phyloP scores from a whole-genome alignment of 2,888 invertebrate genomes.

The Stratiomys singularior region DNA sequence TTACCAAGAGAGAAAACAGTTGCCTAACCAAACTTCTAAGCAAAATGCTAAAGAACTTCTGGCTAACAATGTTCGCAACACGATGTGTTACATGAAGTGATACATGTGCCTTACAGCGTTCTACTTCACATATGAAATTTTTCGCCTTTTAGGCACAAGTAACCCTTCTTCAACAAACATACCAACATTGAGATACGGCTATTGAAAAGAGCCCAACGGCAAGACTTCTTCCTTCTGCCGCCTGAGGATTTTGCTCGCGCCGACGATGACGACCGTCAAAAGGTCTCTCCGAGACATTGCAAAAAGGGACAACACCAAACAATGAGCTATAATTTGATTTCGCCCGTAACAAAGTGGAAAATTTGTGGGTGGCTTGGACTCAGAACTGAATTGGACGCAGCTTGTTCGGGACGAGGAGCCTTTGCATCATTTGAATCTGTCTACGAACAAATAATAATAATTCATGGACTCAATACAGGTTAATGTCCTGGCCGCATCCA shows the following conservation, averaged over 20 bases:
- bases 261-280: slow-evolving; percentile 19
- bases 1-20: too few species aligned
- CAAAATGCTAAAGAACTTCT: background rate
- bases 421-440: slow-evolving; percentile 34
- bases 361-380: slow-evolving; percentile 50
- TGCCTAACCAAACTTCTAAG: too few species aligned
- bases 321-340: slow-evolving; percentile 52
- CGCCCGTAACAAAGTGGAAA: slow-evolving; percentile 50
- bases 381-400: background rate
- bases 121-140: slow-evolving; percentile 34
- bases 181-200: background rate
- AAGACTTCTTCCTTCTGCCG: slow-evolving; percentile 34
- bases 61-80: slow-evolving; percentile 4
- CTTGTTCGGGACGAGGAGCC: background rate
- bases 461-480: slow-evolving; percentile 26
- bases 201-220: slow-evolving; percentile 9
- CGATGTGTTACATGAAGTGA: background rate
- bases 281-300: slow-evolving; percentile 30
- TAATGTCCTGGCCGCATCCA: slow-evolving; percentile 23
- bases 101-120: slow-evolving; percentile 13
- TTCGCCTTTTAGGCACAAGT: slow-evolving; percentile 38
- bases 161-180: slow-evolving; percentile 6
- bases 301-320: slow-evolving; percentile 40
- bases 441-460: slow-evolving; percentile 14
- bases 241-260: slow-evolving; percentile 6